These are phyloP conservation scores for Anser cygnoides DNA, from an alignment of 2,113 vertebrate genomes.

Conservation along the genomic window DNA sequence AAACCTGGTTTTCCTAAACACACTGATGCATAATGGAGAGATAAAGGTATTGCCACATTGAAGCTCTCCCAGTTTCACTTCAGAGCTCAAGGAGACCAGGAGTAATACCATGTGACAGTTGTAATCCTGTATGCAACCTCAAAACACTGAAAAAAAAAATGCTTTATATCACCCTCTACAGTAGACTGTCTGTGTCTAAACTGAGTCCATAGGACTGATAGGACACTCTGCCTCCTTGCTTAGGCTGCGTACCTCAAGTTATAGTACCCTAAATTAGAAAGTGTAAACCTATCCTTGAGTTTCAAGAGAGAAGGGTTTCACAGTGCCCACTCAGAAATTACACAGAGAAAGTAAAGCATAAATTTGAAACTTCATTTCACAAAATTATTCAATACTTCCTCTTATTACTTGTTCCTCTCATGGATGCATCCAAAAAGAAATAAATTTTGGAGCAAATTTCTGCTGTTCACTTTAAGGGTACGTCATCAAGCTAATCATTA, in stretches of 20 bases:
- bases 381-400: neutral
- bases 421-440: neutral
- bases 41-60: rapidly evolving
- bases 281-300: neutral
- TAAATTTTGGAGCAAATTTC: neutral
- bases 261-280: neutral
- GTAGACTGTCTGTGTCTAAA: neutral
- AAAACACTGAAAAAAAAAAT: neutral
- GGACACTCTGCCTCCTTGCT: neutral
- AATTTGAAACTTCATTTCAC: neutral
- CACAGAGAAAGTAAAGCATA: neutral
- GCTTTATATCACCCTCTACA: neutral
- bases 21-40: neutral
- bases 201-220: neutral
- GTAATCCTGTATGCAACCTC: neutral
- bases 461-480: conserved; percentile 32
- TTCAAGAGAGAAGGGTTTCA: neutral
- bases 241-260: neutral
- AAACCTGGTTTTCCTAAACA: neutral
- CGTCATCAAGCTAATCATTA: conserved; percentile 54
- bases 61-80: neutral
- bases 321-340: neutral
- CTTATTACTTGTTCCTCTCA: neutral
- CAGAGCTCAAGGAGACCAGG: neutral
- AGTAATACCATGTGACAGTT: neutral